phyloP scores from a whole-genome alignment of 2,113 vertebrate genomes.

The Limnothrissa miodon region DNA sequence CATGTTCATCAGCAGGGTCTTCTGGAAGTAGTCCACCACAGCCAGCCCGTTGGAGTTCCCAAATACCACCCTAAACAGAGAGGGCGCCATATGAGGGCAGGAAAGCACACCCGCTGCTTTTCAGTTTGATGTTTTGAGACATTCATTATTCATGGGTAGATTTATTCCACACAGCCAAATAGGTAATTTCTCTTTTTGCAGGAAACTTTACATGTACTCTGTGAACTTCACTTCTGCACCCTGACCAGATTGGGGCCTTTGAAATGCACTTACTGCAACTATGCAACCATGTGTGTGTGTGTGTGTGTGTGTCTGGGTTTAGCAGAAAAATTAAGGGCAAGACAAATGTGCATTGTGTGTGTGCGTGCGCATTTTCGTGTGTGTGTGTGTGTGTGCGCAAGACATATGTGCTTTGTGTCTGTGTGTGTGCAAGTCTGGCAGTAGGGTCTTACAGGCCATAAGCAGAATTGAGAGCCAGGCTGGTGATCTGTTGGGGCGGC shows the following conservation, averaged over 20 bases:
- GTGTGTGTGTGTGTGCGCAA: background rate
- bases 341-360: background rate
- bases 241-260: background rate
- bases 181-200: background rate
- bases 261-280: background rate
- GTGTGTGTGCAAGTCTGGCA: background rate
- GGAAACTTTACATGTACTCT: background rate
- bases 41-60: constrained; percentile 94
- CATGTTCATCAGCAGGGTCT: constrained; percentile 88
- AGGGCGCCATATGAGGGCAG: background rate
- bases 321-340: too few relatives aligned
- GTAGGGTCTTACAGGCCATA: constrained; percentile 87
- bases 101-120: background rate
- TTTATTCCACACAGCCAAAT: background rate
- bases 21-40: constrained; percentile 96
- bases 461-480: constrained; percentile 90
- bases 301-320: background rate
- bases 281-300: too few relatives aligned
- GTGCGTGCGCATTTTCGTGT: background rate
- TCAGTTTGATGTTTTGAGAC: background rate
- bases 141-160: background rate
- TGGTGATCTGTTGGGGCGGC: constrained; percentile 96
- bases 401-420: too few relatives aligned
- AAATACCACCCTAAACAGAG: constrained; percentile 85
- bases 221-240: too few relatives aligned